Evolutionary conservation across 2,888 invertebrate genomes (phyloP).

Genomic region (Biston betularia): DNA sequence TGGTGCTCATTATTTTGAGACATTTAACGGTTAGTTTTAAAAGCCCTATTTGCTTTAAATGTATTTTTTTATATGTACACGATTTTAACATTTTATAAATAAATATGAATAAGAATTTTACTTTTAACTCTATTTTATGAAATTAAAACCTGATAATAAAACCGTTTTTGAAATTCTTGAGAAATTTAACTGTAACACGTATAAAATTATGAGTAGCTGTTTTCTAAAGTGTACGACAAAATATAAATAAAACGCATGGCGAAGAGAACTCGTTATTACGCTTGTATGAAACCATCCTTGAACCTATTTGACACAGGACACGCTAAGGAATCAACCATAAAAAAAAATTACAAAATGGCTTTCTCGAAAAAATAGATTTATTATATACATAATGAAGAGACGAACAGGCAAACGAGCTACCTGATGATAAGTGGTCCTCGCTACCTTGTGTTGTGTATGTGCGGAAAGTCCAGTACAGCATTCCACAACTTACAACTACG

Average conservation of each 20-base stretch:
- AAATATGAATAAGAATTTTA: too few species aligned
- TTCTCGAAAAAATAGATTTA: background rate
- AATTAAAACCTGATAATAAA: background rate
- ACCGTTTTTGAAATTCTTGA: background rate
- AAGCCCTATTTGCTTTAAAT: too few species aligned
- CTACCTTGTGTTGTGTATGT: too few species aligned
- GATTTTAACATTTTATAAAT: too few species aligned
- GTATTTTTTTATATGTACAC: too few species aligned
- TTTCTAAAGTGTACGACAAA: conserved; percentile 6
- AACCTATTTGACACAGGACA: background rate
- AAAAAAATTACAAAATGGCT: background rate
- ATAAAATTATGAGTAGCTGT: conserved; percentile 4
- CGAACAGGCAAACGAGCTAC: too few species aligned
- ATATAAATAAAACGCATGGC: conserved; percentile 17
- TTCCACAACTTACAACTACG: too few species aligned
- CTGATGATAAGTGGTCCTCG: too few species aligned
- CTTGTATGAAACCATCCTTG: conserved; percentile 28
- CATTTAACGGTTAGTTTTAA: too few species aligned
- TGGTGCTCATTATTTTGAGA: too few species aligned
- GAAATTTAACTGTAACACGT: conserved; percentile 1
- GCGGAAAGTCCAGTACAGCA: too few species aligned
- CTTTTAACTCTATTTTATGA: background rate
- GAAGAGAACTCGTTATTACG: conserved; percentile 47
- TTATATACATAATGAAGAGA: background rate
- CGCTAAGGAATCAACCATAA: background rate